Conservation (phyloP, 2,797 vertebrate species). For the Prunella strophiata region DNA sequence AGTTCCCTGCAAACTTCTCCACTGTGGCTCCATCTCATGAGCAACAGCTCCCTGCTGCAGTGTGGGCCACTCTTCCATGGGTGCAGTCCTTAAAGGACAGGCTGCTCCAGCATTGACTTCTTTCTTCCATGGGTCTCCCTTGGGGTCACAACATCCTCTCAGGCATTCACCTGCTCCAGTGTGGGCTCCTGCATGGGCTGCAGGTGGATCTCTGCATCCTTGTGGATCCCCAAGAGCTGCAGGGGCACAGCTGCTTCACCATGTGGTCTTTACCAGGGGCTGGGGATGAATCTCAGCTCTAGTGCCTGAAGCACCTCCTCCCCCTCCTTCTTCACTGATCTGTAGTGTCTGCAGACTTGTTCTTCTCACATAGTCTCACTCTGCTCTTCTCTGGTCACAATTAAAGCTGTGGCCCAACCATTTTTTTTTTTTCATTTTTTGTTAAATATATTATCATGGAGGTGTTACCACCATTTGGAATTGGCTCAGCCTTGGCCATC, state of each 20-base stretch:
- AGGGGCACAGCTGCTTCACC: neutral
- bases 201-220: neutral
- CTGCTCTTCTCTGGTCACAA: neutral
- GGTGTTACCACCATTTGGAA: neutral
- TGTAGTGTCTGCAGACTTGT: neutral
- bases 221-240: rapidly evolving
- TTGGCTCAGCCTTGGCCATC: neutral
- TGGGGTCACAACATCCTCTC: neutral
- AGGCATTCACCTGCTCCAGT: rapidly evolving
- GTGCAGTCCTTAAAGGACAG: neutral
- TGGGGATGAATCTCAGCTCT: neutral
- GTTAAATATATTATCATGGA: neutral
- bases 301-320: neutral
- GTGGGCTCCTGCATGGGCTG: rapidly evolving
- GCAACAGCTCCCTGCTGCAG: neutral
- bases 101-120: neutral
- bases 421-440: neutral
- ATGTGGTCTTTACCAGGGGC: neutral
- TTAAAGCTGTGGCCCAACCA: neutral
- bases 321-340: neutral
- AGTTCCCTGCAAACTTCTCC: neutral
- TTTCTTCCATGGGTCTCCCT: neutral
- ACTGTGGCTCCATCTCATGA: rapidly evolving
- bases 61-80: neutral
- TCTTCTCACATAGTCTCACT: neutral